Evolutionary conservation across 2,888 invertebrate species (phyloP).

Genomic region (Folsomia manolachei): DNA sequence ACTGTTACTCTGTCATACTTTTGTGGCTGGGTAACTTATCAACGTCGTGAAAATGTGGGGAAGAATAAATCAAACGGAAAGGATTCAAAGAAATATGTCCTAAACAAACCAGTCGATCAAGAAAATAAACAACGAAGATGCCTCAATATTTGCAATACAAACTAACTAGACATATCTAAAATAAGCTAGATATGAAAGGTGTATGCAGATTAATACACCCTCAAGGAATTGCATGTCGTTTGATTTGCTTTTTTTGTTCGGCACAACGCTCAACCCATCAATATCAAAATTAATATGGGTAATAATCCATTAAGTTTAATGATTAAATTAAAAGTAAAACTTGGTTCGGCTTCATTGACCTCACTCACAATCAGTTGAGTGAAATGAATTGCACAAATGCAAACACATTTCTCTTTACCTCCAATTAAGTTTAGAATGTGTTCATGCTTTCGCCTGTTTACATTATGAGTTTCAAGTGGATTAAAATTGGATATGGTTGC

Average conservation of each 20-base stretch:
- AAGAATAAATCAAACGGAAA: constrained; percentile 9
- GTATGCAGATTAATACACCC: too few relatives aligned
- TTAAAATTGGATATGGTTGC: too few relatives aligned
- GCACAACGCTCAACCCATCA: not conserved
- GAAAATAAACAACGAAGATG: not conserved
- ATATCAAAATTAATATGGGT: not conserved
- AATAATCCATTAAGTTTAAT: not conserved
- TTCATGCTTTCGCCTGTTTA: too few relatives aligned
- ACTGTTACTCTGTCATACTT: not conserved
- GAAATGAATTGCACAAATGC: too few relatives aligned
- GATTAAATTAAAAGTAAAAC: not conserved
- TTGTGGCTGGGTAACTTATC: constrained; percentile 11
- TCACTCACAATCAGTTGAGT: not conserved
- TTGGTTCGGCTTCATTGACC: too few relatives aligned
- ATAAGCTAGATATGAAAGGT: too few relatives aligned
- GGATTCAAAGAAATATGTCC: not conserved
- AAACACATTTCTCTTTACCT: not conserved
- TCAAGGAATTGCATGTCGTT: not conserved
- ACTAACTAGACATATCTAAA: too few relatives aligned
- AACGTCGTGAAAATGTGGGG: constrained; percentile 1
- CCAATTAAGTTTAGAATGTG: too few relatives aligned
- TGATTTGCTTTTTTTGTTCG: not conserved
- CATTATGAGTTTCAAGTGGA: too few relatives aligned
- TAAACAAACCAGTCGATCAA: constrained; percentile 4
- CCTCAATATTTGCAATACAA: too few relatives aligned